Evolutionary conservation across 2,113 vertebrate genomes (phyloP).

Genomic region (Lonchura striata): DNA sequence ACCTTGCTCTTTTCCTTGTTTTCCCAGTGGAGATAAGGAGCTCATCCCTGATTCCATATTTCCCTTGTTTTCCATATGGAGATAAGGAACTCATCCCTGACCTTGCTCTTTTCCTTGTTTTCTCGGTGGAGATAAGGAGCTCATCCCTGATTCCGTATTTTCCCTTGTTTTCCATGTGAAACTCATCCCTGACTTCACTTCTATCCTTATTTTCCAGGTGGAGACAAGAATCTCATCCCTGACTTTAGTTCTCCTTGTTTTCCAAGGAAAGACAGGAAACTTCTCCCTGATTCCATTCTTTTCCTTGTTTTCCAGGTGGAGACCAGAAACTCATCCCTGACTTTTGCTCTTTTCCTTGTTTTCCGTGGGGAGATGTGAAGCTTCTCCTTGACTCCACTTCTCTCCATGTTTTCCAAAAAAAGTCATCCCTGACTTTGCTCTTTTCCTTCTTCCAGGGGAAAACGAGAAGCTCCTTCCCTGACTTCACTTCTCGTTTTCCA

Average conservation of each 20-base stretch:
- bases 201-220: background rate
- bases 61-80: no score
- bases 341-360: no score
- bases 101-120: background rate
- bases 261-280: background rate
- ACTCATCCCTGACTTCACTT: fast-evolving
- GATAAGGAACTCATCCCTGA: background rate
- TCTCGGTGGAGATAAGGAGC: background rate
- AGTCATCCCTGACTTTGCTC: background rate
- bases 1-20: background rate
- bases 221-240: background rate
- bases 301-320: background rate
- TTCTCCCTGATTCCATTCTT: background rate
- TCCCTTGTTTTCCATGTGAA: background rate
- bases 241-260: background rate
- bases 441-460: background rate
- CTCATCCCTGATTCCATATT: no score
- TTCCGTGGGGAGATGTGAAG: background rate
- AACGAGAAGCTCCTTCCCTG: no score
- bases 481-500: background rate
- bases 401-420: background rate
- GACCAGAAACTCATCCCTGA: background rate
- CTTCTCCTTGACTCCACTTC: background rate
- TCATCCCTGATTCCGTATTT: background rate
- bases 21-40: background rate